Conservation (phyloP, 1,140 invertebrate genomes). For the Drosophila lowei region DNA sequence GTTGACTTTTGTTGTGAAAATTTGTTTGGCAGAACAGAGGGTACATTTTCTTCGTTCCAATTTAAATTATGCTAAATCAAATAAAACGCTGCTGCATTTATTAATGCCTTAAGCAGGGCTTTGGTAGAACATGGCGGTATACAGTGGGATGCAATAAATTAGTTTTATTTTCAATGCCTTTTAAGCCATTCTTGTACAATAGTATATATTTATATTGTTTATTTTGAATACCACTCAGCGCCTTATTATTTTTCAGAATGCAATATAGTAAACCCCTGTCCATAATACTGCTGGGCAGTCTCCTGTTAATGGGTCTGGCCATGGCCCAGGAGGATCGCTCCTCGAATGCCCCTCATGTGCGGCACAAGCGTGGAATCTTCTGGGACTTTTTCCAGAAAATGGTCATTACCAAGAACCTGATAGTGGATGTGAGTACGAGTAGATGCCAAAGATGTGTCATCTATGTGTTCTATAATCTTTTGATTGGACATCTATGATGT, state of each 20-base stretch:
- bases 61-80: conserved; percentile 27
- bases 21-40: conserved; percentile 30
- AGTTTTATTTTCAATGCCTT: too few relatives aligned
- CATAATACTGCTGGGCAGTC: conserved; percentile 11
- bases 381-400: conserved; percentile 82
- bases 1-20: conserved; percentile 37
- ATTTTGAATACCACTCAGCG: too few relatives aligned
- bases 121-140: too few relatives aligned
- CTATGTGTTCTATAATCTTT: too few relatives aligned
- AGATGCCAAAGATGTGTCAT: too few relatives aligned
- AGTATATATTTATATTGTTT: neutral
- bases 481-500: too few relatives aligned
- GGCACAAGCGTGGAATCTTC: conserved; percentile 68
- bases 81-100: conserved; percentile 1
- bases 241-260: conserved; percentile 18
- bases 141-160: too few relatives aligned
- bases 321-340: neutral
- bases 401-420: conserved; percentile 71
- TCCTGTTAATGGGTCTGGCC: conserved; percentile 32
- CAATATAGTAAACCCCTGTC: conserved; percentile 6
- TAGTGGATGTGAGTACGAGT: conserved; percentile 68
- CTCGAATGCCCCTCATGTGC: conserved; percentile 33
- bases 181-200: neutral
- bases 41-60: neutral
- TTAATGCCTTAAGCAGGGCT: too few relatives aligned